Evolutionary conservation across 2,113 vertebrate genomes (phyloP), one percentile per base, ranked within the genome.

Genomic region (Toxotes chatareus): DNA sequence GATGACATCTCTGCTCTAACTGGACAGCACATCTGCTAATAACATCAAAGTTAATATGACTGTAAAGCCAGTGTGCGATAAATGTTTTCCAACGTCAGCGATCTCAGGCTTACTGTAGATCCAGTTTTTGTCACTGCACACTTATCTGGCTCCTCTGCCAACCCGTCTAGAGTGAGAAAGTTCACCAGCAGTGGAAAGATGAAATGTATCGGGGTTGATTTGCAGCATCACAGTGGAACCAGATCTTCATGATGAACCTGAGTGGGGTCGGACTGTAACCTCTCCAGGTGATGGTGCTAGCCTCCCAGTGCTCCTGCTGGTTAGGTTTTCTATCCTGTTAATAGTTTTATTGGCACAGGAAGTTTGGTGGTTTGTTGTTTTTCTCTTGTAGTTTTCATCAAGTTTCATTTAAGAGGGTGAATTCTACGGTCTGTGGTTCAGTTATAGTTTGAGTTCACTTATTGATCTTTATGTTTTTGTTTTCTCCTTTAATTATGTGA

Each of bases 241-340:
- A 42, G 68, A 40, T 59, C 70, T 46, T 56, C 56, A 13, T 59
- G 40, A 34, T 65, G 44, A 69, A 44, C 71, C 61, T 77, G 56
- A 75, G 8, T 51, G 57, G 59, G 53, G 78, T 80, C 11, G 14
- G 36, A 63, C 60, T 74, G 62, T 76, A 76, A 69, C 79, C 70
- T 78, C 66, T 80, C 53, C 80, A 65, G 77, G 75, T 74, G 71
- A 79, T 82, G 92, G 89, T 89, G 90, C 90, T 90, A 79, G 71
- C 65, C 73, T 88, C 79, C 55, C 83, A 86, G 74, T 74, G 65
- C 55, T 88, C 73, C 79, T 90, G 70, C 86, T 88, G 86, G 76
- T 79, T 70, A 60, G 69, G 80, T 75, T 88, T 89, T 75, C 65
- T 81, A 69, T 84, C 64, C 79, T 76, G 61, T 78, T 82, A 38